phyloP scores from a whole-genome alignment of 2,888 invertebrate species.

The Brenthis hecate region DNA sequence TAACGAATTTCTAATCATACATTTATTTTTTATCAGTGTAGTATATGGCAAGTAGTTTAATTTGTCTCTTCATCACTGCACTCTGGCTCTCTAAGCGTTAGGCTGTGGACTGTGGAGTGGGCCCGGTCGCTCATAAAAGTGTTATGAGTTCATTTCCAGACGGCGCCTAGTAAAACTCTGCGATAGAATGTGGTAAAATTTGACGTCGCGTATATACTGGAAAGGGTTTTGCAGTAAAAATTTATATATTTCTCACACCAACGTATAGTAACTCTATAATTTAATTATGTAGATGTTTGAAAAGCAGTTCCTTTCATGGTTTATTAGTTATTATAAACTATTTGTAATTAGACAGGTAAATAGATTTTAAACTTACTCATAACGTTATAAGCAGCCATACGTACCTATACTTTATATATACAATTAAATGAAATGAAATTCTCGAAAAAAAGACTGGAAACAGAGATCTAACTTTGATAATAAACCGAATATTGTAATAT shows the following conservation, averaged over 20 bases:
- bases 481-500: not conserved
- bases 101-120: slow-evolving; percentile 39
- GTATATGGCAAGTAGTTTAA: not conserved
- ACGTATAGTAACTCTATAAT: too few relatives aligned
- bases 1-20: too few relatives aligned
- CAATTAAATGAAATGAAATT: too few relatives aligned
- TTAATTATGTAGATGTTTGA: too few relatives aligned
- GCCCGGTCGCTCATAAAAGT: slow-evolving; percentile 67
- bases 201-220: slow-evolving; percentile 38
- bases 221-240: slow-evolving; percentile 35
- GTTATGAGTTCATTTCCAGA: slow-evolving; percentile 74
- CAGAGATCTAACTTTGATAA: not conserved
- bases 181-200: slow-evolving; percentile 43
- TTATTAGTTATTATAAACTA: too few relatives aligned
- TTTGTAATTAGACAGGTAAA: too few relatives aligned
- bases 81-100: slow-evolving; percentile 25
- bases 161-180: slow-evolving; percentile 45
- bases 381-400: too few relatives aligned
- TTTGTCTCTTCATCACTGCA: slow-evolving; percentile 17
- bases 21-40: not conserved
- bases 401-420: too few relatives aligned
- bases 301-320: too few relatives aligned
- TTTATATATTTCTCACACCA: not conserved
- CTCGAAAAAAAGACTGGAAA: not conserved
- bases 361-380: too few relatives aligned